These are phyloP conservation scores for Apocheima hispidaria DNA, from an alignment of 2,888 invertebrate genomes.

Conservation along the genomic window DNA sequence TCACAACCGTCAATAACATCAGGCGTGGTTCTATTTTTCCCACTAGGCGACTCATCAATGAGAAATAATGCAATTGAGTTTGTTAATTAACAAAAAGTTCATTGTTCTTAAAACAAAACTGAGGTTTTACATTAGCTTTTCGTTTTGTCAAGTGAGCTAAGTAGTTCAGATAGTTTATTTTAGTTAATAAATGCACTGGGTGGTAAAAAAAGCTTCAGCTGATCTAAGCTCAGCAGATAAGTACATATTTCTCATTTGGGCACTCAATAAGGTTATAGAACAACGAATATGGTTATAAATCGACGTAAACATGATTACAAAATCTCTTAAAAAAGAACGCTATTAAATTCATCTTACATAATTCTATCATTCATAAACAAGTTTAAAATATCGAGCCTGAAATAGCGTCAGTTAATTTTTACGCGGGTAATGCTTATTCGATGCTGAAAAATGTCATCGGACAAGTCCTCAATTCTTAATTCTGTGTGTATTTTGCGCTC, in stretches of 20 bases:
- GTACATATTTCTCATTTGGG: too few relatives aligned
- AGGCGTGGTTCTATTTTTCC: slow-evolving; percentile 79
- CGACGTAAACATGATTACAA: neutral
- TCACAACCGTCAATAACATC: slow-evolving; percentile 78
- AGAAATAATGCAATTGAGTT: slow-evolving; percentile 79
- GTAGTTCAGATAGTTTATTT: too few relatives aligned
- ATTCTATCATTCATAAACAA: neutral
- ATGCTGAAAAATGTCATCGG: slow-evolving; percentile 16
- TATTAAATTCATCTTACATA: slow-evolving; percentile 1
- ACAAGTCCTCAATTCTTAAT: slow-evolving; percentile 36
- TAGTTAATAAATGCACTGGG: too few relatives aligned
- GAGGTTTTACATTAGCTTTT: too few relatives aligned
- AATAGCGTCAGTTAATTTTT: slow-evolving; percentile 7
- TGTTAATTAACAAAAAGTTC: slow-evolving; percentile 72
- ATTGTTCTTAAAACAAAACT: neutral
- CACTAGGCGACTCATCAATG: slow-evolving; percentile 66
- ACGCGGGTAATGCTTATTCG: slow-evolving; percentile 5
- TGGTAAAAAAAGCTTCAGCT: too few relatives aligned
- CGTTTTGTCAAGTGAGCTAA: too few relatives aligned
- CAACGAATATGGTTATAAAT: neutral
- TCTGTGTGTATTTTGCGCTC: slow-evolving; percentile 48
- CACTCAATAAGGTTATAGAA: too few relatives aligned
- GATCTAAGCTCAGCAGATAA: neutral
- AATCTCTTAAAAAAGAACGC: neutral
- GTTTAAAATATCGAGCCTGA: slow-evolving; percentile 1